Evolutionary conservation across 2,888 invertebrate species (phyloP), one percentile per base, ranked within the genome.

Genomic region (Trypoxylon attenuatum): DNA sequence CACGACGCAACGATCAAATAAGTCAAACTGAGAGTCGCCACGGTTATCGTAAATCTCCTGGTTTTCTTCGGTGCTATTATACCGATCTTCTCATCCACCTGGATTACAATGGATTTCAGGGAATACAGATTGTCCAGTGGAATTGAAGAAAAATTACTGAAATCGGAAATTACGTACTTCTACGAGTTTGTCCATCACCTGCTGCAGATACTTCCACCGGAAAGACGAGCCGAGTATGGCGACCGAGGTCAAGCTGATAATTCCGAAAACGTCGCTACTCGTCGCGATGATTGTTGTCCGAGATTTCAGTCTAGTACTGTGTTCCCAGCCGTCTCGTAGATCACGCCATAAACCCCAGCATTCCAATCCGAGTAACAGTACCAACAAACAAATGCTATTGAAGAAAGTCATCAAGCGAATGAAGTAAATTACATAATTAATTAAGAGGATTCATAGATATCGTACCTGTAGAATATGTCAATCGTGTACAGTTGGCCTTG

Each of bases 261-360:
- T 89, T 0, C 90, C 89, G 16, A 89, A 72, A 6, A 91, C 89
- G 67, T 91, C 91, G 61, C 89, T 89, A 15, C 89, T 88, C 0
- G 90, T 90, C 42, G 90, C 90, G 22, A 90, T 89, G 56, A 90
- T 88, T 0, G 90, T 89, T 79, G 90, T 90, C 33, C 87, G 87
- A 1, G 90, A 90, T 4, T 89, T 87, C 87, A 91, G 88, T 16
- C 91, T 88, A 16, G 90, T 90, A 1, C 91, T 90, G 60, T 88
- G 63, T 58, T 88, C 87, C 75, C 89, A 87, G 4, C 90, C 91
- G 1, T 89, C 88, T 42, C 87, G 87, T 53, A 91, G 87, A 76
- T 91, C 91, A 0, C 90, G 87, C 49, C 88, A 88, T 1, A 90
- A 80, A 0, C 91, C 91, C 77, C 88, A 88, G 47, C 88, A 81